Evolutionary conservation across 2,113 vertebrate species (phyloP), one percentile per base, ranked within the genome.

Genomic region (Seriola dumerili): DNA sequence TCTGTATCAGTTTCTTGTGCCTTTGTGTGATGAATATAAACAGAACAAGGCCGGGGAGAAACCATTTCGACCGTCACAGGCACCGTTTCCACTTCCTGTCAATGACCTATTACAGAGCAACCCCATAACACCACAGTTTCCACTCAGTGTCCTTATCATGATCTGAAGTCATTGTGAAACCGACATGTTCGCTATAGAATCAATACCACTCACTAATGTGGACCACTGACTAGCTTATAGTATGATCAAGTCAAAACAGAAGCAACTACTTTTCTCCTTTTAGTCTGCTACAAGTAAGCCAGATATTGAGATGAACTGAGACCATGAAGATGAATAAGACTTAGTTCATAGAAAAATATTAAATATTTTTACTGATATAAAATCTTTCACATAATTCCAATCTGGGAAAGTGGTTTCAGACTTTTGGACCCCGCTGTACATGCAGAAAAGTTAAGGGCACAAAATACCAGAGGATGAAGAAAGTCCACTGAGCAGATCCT

Each of bases 41-140:
- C 63, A 19, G 52, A 50, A 19, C 6, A 48, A 62, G 3, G 11
- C 32, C 4, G 12, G 8, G 5, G n/a, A 59, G 46, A 55, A 66
- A 64, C 25, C 1, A n/a, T 52, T 12, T 10, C 2, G 17, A 50
- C 64, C 0, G 50, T 76, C 80, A 72, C 54, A 81, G 52, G 5
- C 23, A 1, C 9, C 44, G 52, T 90, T 93, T 91, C 82, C 85
- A 89, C 57, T 90, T 93, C 93, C 91, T 91, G 87, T 70, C 74
- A 5, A 8, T 89, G 87, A 78, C 82, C 85, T 89, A 61, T 70
- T 59, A 52, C 63, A 65, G n/a, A 29, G 16, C 12, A 0, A 59
- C 12, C 46, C n/a, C 4, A 1, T 3, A 38, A 54, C 21, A 71
- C 73, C 79, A 81, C 72, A 88, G 12, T 90, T 94, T 92, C 88